Evolutionary conservation across 2,797 vertebrate species (phyloP).

Genomic region (Coccyzus lansbergi): DNA sequence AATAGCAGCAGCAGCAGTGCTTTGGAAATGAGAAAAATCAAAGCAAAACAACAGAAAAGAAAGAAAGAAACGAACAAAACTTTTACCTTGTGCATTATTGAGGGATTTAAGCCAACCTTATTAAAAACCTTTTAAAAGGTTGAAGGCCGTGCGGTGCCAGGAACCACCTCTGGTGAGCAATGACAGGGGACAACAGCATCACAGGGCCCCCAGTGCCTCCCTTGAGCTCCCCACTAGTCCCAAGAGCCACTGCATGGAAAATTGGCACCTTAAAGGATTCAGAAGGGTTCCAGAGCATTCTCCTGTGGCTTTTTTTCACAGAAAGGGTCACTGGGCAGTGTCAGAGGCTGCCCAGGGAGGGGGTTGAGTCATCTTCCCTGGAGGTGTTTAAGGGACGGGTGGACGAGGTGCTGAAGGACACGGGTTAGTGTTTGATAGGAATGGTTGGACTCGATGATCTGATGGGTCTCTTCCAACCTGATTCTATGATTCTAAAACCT

Average conservation of each 20-base stretch:
- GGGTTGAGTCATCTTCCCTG: too few relatives aligned
- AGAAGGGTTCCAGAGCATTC: not conserved
- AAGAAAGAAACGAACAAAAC: accelerated
- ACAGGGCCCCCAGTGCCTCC: accelerated
- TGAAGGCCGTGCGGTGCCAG: not conserved
- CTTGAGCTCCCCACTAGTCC: accelerated
- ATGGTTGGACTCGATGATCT: too few relatives aligned
- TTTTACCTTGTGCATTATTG: accelerated
- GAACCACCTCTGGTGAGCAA: not conserved
- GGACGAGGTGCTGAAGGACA: too few relatives aligned
- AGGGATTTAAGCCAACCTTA: not conserved
- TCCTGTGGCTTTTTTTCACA: too few relatives aligned
- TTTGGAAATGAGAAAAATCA: not conserved
- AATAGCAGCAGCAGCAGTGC: not conserved
- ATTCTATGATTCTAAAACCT: too few relatives aligned
- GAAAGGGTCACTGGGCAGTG: too few relatives aligned
- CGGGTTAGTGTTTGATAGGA: too few relatives aligned
- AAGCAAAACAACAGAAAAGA: accelerated
- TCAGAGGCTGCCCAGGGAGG: too few relatives aligned
- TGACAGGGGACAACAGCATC: accelerated
- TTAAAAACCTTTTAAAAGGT: not conserved
- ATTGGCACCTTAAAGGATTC: accelerated
- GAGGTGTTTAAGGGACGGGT: too few relatives aligned
- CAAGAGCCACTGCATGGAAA: accelerated
- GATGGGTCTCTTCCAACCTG: too few relatives aligned